Evolutionary conservation across 2,113 vertebrate species (phyloP).

Genomic region (Notothenia rossii): DNA sequence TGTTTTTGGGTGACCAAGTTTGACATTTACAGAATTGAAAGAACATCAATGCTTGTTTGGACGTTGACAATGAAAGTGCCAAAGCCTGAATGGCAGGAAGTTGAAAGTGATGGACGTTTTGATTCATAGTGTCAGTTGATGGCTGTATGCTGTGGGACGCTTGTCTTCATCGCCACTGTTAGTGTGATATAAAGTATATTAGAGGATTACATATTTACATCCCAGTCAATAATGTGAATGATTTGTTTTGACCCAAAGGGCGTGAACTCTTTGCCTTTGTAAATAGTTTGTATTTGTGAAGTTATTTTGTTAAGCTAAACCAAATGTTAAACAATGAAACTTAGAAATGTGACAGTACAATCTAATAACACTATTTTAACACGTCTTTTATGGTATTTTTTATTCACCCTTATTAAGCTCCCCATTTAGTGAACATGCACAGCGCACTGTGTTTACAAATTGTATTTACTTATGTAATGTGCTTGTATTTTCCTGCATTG

Average conservation of each 20-base stretch:
- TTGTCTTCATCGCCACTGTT: conserved; percentile 42
- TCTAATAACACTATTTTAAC: conserved; percentile 64
- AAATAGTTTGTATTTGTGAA: conserved; percentile 67
- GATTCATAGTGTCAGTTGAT: conserved; percentile 20
- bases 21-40: conserved; percentile 28
- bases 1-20: conserved; percentile 25
- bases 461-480: conserved; percentile 41
- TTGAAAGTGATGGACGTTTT: conserved; percentile 40
- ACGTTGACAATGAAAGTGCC: conserved; percentile 47
- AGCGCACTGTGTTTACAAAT: conserved; percentile 56
- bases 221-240: conserved; percentile 80
- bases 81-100: conserved; percentile 27
- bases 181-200: conserved; percentile 57
- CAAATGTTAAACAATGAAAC: conserved; percentile 61
- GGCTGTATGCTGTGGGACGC: conserved; percentile 33
- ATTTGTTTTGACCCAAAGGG: conserved; percentile 69
- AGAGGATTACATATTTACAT: conserved; percentile 66
- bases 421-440: conserved; percentile 11
- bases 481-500: conserved; percentile 50
- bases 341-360: conserved; percentile 76
- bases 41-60: conserved; percentile 17
- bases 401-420: conserved; percentile 32
- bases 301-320: conserved; percentile 67
- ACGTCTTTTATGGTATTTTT: conserved; percentile 40
- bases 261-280: conserved; percentile 70